Base-by-base conservation (phyloP, 2,888 invertebrate genomes). In the Hemithea aestivaria region DNA sequence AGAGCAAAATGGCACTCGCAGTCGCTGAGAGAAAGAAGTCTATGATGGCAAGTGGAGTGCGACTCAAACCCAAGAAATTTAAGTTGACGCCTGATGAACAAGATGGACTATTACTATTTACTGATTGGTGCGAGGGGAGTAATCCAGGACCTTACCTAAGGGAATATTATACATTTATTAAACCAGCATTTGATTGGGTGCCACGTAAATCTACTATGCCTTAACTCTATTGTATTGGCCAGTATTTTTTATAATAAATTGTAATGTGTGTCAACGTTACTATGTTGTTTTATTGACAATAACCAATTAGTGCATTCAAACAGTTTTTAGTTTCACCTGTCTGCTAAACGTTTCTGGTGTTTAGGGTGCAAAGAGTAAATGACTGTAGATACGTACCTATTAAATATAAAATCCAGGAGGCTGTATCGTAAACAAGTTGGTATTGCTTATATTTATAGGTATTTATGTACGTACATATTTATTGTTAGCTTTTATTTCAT, bases 71-170 rank as follows among this genome's bases (percentile, higher is more conserved):
- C 1, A 69, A 54, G 46, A 75, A 65, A 45, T 74, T 70, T 54
- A 83, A 68, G 62, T 48, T 87, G 40, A 55, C 73, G 4, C 35
- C 56, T 9, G 81, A 82, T 35, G 85, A 85, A 53, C 65, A 53
- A 27, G 75, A 84, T 35, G 79, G 73, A 8, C 58, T 87, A 31
- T 9, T 71, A 31, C 33, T 77, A 9, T 87, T 87, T 53, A 84
- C 87, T 2, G 73, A 87, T 10, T 87, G 85, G 85, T 84, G 87
- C 46, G 80, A 83, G 22, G 83, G 80, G 22, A 63, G 62, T 49
- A 65, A 85, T 53, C 85, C 85, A 22, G 62, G 62, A 7, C 73
- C 75, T 2, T 84, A 59, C 52, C 59, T 87, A 40, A 56, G 60
- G 35, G 72, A 78, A 32, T 82, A 85, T 58, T 66, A 81, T 49